A percentile compares a stretch with the other conserved stretches of the same genome.
These are phyloP conservation scores for Cheilosia impressa DNA, from an alignment of 2,888 invertebrate species.

Conservation along the genomic window DNA sequence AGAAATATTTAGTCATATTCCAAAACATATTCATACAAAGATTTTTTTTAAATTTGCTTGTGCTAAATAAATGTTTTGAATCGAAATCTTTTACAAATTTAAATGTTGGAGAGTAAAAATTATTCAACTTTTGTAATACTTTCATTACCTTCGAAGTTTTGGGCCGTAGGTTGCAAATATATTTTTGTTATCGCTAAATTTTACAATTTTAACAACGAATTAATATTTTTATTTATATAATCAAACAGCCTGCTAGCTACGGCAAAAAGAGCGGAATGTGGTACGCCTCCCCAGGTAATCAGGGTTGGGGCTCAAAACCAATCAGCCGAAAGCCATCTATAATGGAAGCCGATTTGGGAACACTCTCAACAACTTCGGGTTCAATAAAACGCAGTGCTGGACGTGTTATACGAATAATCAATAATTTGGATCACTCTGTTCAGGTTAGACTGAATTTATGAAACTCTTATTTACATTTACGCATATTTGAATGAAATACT, in stretches of 20 bases:
- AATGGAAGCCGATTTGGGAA: constrained; percentile 89
- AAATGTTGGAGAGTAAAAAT: constrained; percentile 87
- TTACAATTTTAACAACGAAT: constrained; percentile 18
- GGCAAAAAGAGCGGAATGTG: constrained; percentile 95
- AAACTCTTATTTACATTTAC: not conserved
- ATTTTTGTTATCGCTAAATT: constrained; percentile 50
- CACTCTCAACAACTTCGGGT: constrained; percentile 87
- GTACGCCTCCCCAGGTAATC: constrained; percentile 88
- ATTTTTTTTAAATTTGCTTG: not conserved
- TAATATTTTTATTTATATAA: not conserved
- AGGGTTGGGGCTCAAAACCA: constrained; percentile 87
- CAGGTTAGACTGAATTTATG: constrained; percentile 86
- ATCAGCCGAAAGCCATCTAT: constrained; percentile 92
- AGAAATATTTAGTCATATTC: not conserved
- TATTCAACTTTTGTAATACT: constrained; percentile 88
- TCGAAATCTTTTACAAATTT: constrained; percentile 57
- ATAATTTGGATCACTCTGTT: constrained; percentile 95
- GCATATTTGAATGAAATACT: not conserved
- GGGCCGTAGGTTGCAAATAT: constrained; percentile 80
- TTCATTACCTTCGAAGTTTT: constrained; percentile 87
- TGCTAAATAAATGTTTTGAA: not conserved
- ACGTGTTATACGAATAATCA: constrained; percentile 95
- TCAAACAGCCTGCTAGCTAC: constrained; percentile 91
- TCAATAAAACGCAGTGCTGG: constrained; percentile 91
- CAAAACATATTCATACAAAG: not conserved